Evolutionary conservation across 2,113 vertebrate genomes (phyloP).

Genomic region (Entomyzon cyanotis): DNA sequence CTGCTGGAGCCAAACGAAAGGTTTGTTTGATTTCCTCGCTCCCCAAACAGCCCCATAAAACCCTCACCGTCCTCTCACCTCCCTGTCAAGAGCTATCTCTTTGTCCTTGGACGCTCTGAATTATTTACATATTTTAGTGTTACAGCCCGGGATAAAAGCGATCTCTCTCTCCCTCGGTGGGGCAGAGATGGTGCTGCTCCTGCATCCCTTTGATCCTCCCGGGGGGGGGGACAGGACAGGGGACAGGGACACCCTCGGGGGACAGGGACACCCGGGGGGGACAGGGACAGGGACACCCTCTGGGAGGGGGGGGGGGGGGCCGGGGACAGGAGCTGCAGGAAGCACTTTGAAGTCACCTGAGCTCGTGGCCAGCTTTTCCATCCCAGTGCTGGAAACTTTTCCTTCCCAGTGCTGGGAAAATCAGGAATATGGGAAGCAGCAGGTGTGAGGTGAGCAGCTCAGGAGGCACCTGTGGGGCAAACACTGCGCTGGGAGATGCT

Average conservation of each 20-base stretch:
- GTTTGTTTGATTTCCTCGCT: slow-evolving; percentile 40
- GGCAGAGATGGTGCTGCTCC: background rate
- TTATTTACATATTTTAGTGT: slow-evolving; percentile 43
- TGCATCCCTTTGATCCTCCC: slow-evolving; percentile 46
- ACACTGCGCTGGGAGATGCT: background rate
- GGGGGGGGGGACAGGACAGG: background rate
- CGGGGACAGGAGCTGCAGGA: background rate
- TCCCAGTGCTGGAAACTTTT: background rate
- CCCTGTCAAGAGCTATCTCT: slow-evolving; percentile 35
- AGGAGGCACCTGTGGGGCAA: rapidly evolving
- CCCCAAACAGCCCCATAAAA: slow-evolving; percentile 47
- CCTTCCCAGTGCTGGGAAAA: background rate
- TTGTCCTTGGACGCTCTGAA: slow-evolving; percentile 42
- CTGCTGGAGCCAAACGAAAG: background rate
- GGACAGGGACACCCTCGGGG: background rate
- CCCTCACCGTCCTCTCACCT: background rate
- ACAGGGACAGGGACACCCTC: background rate
- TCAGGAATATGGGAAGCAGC: background rate
- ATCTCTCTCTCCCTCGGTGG: background rate
- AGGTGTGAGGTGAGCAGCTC: background rate
- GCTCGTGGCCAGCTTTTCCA: background rate
- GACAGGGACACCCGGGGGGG: no score
- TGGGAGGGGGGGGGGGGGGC: no score
- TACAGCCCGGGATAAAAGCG: slow-evolving; percentile 37
- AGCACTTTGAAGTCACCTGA: background rate